A percentile compares a stretch with the other conserved stretches of the same genome.
phyloP scores from a whole-genome alignment of 2,888 invertebrate species.

The Drosophila nr. medialis region DNA sequence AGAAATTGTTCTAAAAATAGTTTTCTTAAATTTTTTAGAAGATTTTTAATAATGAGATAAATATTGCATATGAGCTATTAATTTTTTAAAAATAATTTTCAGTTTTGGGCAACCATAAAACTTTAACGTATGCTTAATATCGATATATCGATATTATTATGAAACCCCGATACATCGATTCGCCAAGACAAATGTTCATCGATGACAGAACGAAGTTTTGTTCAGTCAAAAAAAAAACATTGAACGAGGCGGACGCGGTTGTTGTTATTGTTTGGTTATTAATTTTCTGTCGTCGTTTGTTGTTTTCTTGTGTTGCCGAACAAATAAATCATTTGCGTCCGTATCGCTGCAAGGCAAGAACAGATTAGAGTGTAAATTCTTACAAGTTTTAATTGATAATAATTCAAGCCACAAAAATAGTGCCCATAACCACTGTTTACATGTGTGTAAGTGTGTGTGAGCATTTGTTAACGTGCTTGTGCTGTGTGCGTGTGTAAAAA shows the following conservation, averaged over 20 bases:
- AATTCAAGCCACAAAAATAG: constrained; percentile 6
- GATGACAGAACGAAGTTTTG: constrained; percentile 30
- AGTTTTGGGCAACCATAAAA: neutral
- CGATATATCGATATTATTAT: constrained; percentile 2
- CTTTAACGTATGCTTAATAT: neutral
- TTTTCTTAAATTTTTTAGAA: neutral
- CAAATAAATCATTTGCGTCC: constrained; percentile 47
- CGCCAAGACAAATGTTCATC: constrained; percentile 11
- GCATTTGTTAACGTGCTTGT: constrained; percentile 23
- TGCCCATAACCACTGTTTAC: constrained; percentile 2
- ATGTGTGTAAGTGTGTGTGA: constrained; percentile 12
- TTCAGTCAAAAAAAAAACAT: constrained; percentile 54
- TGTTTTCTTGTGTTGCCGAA: constrained; percentile 63
- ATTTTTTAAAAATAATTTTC: neutral
- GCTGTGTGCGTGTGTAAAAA: constrained; percentile 44
- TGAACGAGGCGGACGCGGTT: constrained; percentile 44
- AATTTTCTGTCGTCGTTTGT: constrained; percentile 59
- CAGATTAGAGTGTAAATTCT: constrained; percentile 55
- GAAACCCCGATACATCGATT: constrained; percentile 10
- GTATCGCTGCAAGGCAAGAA: constrained; percentile 22
- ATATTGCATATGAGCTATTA: neutral
- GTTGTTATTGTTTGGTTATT: constrained; percentile 67
- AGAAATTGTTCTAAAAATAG: neutral
- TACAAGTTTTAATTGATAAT: constrained; percentile 56
- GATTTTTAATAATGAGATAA: neutral